Conservation (phyloP, 1,140 invertebrate genomes). For the Triops longicaudatus region DNA sequence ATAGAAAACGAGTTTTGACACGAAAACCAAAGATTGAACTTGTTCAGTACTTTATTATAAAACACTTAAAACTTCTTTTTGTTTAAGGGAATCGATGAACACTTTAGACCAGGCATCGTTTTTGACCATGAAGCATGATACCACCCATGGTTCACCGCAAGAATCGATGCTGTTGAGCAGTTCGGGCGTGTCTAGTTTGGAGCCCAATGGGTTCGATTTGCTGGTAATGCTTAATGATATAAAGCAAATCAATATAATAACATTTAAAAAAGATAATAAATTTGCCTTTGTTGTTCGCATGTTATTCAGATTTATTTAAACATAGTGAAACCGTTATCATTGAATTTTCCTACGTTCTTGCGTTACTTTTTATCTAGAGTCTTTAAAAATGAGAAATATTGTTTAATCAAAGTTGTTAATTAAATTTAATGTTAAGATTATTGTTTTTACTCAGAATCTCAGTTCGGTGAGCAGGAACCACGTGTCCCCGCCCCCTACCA, state of each 20-base stretch:
- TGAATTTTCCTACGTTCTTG: too few relatives aligned
- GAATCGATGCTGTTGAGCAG: constrained; percentile 20
- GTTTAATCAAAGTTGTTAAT: too few relatives aligned
- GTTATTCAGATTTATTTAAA: neutral
- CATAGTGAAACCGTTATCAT: too few relatives aligned
- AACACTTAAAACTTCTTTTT: neutral
- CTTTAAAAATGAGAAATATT: too few relatives aligned
- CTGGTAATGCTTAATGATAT: neutral
- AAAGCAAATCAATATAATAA: too few relatives aligned
- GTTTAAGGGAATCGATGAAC: neutral
- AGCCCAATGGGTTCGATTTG: neutral
- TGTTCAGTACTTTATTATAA: constrained; percentile 5
- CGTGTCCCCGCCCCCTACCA: neutral
- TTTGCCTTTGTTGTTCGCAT: neutral
- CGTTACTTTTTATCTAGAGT: too few relatives aligned
- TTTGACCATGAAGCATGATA: neutral
- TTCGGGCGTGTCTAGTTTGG: constrained; percentile 18
- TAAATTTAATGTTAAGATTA: too few relatives aligned
- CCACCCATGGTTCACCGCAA: constrained; percentile 4
- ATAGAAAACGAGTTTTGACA: too few relatives aligned
- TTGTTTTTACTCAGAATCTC: neutral
- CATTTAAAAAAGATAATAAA: too few relatives aligned
- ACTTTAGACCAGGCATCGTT: neutral
- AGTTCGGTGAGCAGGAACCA: neutral
- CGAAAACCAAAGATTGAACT: too few relatives aligned